Conservation (phyloP, 30 jellyfish, hydroid and myxozoan species). For the Rhopilema esculentum region DNA sequence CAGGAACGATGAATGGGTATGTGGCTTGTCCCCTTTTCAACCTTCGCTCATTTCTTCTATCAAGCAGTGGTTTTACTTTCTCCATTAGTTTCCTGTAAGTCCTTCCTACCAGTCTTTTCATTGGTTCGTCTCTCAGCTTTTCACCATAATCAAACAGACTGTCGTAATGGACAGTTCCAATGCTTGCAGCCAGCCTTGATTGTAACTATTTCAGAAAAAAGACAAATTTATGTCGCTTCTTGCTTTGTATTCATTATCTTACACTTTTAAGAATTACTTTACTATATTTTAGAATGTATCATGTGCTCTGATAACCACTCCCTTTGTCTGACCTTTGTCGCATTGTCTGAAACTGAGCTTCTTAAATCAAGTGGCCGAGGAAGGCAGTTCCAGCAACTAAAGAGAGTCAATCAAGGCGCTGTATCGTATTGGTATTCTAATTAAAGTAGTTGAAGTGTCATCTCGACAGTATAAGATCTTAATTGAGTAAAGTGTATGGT, state of each 20-base stretch:
- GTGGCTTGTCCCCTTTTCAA: slow-evolving; percentile 38
- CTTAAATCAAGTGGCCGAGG: no score
- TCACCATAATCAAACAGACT: slow-evolving; percentile 73
- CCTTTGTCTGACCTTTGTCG: no score
- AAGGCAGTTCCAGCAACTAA: no score
- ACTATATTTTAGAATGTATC: no score
- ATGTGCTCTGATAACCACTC: no score
- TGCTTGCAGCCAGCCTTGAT: slow-evolving; percentile 24
- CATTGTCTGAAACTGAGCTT: no score
- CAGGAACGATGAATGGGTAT: slow-evolving; percentile 77
- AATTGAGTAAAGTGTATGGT: no score
- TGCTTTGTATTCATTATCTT: not conserved
- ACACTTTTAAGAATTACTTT: no score
- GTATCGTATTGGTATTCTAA: no score
- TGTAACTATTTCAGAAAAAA: slow-evolving; percentile 44
- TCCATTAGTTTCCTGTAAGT: slow-evolving; percentile 45
- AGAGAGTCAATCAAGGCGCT: no score
- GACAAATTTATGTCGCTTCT: not conserved
- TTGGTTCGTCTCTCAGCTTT: slow-evolving; percentile 23
- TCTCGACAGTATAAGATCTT: no score
- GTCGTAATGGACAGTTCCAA: slow-evolving; percentile 69
- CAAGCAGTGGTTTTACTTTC: slow-evolving; percentile 48
- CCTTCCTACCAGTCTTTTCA: slow-evolving; percentile 35
- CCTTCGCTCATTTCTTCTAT: slow-evolving; percentile 44
- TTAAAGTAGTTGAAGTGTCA: no score